A percentile compares a stretch with the other conserved stretches of the same genome.
phyloP scores from a whole-genome alignment of 2,113 vertebrate genomes.

The Thomomys bottae region DNA sequence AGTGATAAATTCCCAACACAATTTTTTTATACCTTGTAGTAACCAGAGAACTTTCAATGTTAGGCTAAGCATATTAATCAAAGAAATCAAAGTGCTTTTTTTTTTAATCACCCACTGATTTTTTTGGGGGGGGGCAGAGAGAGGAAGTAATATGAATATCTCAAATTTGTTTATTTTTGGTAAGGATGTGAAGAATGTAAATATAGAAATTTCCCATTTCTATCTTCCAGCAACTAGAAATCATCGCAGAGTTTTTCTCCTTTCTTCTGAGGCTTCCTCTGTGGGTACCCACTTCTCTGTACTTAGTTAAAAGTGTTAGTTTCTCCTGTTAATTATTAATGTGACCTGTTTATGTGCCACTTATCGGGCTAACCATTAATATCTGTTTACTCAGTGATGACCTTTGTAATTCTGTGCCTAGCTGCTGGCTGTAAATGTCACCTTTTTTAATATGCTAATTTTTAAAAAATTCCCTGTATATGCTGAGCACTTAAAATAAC shows the following conservation, averaged over 20 bases:
- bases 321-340: constrained; percentile 98
- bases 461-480: constrained; percentile 67
- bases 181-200: constrained; percentile 22
- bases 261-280: constrained; percentile 84
- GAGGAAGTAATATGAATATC: not conserved
- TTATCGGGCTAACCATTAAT: constrained; percentile 99
- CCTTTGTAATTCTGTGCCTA: constrained; percentile 92
- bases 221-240: not conserved
- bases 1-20: constrained; percentile 21
- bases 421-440: constrained; percentile 92
- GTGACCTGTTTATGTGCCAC: constrained; percentile 95
- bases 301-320: constrained; percentile 76
- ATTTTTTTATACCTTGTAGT: constrained; percentile 1
- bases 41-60: constrained; percentile 10
- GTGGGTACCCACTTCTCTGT: constrained; percentile 83
- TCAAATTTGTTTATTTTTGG: constrained; percentile 44
- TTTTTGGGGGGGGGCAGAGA: not conserved
- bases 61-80: constrained; percentile 51
- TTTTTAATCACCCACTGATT: constrained; percentile 38
- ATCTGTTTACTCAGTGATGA: constrained; percentile 98
- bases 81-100: constrained; percentile 59
- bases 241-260: constrained; percentile 57
- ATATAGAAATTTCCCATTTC: constrained; percentile 45
- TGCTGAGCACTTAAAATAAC: constrained; percentile 59
- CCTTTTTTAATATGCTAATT: constrained; percentile 74